A percentile compares a stretch with the other conserved stretches of the same genome.
Conservation (phyloP, 2,888 invertebrate species). For the Bellardia bayeri region DNA sequence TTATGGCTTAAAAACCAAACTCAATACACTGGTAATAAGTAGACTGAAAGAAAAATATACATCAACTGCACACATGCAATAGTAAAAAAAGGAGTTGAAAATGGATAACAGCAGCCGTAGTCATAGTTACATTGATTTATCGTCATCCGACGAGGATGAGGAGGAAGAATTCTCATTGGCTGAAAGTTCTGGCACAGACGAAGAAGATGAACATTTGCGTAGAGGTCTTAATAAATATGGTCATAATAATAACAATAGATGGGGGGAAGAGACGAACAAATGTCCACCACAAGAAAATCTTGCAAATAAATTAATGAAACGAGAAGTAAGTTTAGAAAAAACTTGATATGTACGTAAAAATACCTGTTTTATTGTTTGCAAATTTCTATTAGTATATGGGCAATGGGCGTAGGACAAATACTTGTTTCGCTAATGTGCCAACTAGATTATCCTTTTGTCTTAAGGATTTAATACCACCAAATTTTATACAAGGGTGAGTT, state of each 20-base stretch:
- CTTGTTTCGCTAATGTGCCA: conserved; percentile 86
- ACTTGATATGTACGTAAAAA: not conserved
- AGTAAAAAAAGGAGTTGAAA: not conserved
- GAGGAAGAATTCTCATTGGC: conserved; percentile 73
- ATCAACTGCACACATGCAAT: not conserved
- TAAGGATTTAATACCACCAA: conserved; percentile 87
- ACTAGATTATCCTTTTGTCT: conserved; percentile 87
- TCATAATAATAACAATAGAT: conserved; percentile 34
- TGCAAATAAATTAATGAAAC: conserved; percentile 78
- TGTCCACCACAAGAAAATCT: conserved; percentile 76
- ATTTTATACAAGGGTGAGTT: conserved; percentile 84
- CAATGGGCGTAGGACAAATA: conserved; percentile 84
- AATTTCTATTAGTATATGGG: conserved; percentile 84
- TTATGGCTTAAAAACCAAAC: conserved; percentile 30
- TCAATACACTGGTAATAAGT: conserved; percentile 11
- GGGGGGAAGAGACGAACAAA: conserved; percentile 35
- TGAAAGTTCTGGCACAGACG: conserved; percentile 77
- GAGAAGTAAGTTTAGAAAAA: conserved; percentile 77
- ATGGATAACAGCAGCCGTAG: conserved; percentile 63
- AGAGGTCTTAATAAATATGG: conserved; percentile 12
- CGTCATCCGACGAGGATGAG: conserved; percentile 66
- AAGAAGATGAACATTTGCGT: conserved; percentile 60
- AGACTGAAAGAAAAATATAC: conserved; percentile 22
- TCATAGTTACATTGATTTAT: conserved; percentile 66
- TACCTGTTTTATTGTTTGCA: conserved; percentile 1